Evolutionary conservation across 2,888 invertebrate genomes (phyloP).

Genomic region (Sinhomidia bicolor): DNA sequence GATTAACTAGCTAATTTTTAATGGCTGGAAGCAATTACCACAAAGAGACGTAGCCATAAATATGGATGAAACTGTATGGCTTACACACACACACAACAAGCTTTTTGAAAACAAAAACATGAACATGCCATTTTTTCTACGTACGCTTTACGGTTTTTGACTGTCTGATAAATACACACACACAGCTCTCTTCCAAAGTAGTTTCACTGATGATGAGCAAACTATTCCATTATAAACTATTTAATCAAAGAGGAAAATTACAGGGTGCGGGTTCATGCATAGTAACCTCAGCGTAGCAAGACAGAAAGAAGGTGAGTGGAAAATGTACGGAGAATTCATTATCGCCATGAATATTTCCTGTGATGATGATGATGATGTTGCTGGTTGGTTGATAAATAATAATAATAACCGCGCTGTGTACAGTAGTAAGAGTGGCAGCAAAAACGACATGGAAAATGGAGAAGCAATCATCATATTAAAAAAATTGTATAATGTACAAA

Average conservation of each 20-base stretch:
- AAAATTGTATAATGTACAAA: neutral
- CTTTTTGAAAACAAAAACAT: neutral
- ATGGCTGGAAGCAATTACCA: slow-evolving; percentile 22
- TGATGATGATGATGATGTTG: no score
- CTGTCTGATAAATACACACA: slow-evolving; percentile 7
- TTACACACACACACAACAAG: no score
- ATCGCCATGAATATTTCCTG: neutral
- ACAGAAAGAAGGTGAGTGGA: neutral
- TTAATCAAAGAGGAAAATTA: slow-evolving; percentile 66
- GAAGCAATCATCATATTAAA: neutral
- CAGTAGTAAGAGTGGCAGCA: neutral
- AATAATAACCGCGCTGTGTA: no score
- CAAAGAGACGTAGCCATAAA: slow-evolving; percentile 4
- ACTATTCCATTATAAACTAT: slow-evolving; percentile 41
- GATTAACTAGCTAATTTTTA: slow-evolving; percentile 49
- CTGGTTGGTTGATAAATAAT: no score
- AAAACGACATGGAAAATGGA: neutral
- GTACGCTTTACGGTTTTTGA: neutral
- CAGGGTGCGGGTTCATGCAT: slow-evolving; percentile 25
- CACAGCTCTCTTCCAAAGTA: neutral
- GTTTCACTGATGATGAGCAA: slow-evolving; percentile 46
- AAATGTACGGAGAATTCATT: slow-evolving; percentile 20
- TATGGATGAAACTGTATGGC: neutral
- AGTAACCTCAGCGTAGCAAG: neutral
- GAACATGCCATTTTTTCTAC: neutral